Evolutionary conservation across 2,888 invertebrate species (phyloP), one percentile per base, ranked within the genome.

Genomic region (Drosophila ustulata): DNA sequence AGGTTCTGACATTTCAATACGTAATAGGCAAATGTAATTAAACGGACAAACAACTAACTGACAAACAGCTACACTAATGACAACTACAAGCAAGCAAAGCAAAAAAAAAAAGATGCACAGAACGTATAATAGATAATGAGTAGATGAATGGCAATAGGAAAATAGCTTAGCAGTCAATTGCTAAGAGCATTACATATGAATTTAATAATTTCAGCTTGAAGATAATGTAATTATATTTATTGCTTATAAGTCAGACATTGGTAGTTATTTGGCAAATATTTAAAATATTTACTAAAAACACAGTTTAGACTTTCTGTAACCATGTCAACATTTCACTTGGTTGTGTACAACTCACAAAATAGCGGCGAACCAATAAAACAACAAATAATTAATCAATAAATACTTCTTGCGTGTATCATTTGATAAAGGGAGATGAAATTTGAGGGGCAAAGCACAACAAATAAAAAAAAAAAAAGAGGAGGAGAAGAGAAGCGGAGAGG

Each of bases 361-460:
- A 45, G 23, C 34, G 49, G 9, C 41, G 8, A 28, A 32, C 25
- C 28, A 46, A 43, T 37, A 64, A 55, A 51, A 49, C 49, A 47
- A 52, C 49, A 87, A 80, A 78, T 84, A 84, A 84, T 84, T 88
- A 89, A 82, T 82, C 82, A 89, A 82, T 85, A 82, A 81, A 70
- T 82, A 56, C 58, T 68, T 58, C 52, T 78, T 69, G 78, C 84
- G 84, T 73, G 87, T 56, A 51, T 34, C 58, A 52, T 73, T 73
- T 66, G 78, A 26, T 61, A 55, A 28, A 34, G 28, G n/a, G 8
- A 63, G 46, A 47, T 52, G 46, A 66, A 41, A 18, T 51, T 50
- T 43, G 41, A 6, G 45, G 7, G 37, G 3, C 11, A n/a, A 18
- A n/a, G 41, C 30, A 51, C 26, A 56, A 62, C 45, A 46, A 55